phyloP scores from a whole-genome alignment of 37 sponge, comb jelly and placozoan species.

The Chondrosia reniformis region DNA sequence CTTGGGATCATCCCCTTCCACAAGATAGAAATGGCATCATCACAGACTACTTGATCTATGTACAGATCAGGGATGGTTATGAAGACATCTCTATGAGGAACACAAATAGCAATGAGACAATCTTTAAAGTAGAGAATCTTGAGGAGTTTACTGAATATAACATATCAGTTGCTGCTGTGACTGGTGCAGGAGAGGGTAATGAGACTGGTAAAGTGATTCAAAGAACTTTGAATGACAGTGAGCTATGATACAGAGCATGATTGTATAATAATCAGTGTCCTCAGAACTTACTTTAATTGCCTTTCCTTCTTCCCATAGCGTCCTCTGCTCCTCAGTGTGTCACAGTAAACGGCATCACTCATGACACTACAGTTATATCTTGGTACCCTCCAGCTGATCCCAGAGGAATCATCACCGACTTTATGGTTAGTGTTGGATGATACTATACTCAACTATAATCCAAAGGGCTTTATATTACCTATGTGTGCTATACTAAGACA shows the following conservation, averaged over 20 bases:
- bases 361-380: slow-evolving; percentile 11
- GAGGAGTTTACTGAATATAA: slow-evolving; percentile 21
- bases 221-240: slow-evolving; percentile 36
- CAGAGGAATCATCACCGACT: slow-evolving; percentile 57
- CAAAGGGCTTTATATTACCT: no score
- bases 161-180: slow-evolving; percentile 29
- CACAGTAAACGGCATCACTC: neutral
- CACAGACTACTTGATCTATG: slow-evolving; percentile 13
- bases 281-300: no score
- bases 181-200: slow-evolving; percentile 25
- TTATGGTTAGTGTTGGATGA: slow-evolving; percentile 29
- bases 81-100: neutral
- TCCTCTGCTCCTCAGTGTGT: slow-evolving; percentile 31
- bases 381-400: slow-evolving; percentile 40
- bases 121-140: neutral
- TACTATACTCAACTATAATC: neutral
- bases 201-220: neutral
- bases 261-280: neutral
- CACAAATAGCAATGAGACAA: slow-evolving; percentile 3
- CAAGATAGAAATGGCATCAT: slow-evolving; percentile 29
- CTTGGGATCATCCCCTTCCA: slow-evolving; percentile 32
- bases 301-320: no score
- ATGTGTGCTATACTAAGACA: no score
- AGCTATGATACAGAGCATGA: slow-evolving; percentile 23
- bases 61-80: neutral